These are phyloP conservation scores for Microctenopoma steveboyesi DNA, from an alignment of 2,797 vertebrate species.

Conservation along the genomic window DNA sequence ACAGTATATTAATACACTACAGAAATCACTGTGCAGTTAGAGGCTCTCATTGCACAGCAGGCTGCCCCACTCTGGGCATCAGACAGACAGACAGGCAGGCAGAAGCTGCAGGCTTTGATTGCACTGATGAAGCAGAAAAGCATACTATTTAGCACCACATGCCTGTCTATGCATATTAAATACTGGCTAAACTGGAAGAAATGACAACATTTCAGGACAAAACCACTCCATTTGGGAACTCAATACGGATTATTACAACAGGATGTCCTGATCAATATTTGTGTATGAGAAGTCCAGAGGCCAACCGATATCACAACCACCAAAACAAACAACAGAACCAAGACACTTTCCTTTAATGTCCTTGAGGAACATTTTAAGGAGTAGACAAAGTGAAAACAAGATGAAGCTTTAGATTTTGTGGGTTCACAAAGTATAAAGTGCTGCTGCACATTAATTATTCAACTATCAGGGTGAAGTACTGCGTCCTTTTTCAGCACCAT, in stretches of 20 bases:
- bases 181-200: slow-evolving; percentile 49
- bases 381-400: slow-evolving; percentile 16
- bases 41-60: slow-evolving; percentile 71
- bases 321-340: slow-evolving; percentile 40
- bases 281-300: slow-evolving; percentile 26
- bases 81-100: slow-evolving; percentile 75
- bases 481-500: neutral
- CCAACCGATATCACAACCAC: neutral
- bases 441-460: slow-evolving; percentile 38
- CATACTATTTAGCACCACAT: slow-evolving; percentile 81
- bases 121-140: slow-evolving; percentile 83
- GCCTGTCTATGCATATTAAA: slow-evolving; percentile 81
- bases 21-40: slow-evolving; percentile 64
- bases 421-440: slow-evolving; percentile 20
- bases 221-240: slow-evolving; percentile 37
- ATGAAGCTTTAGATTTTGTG: slow-evolving; percentile 20
- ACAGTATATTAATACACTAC: slow-evolving; percentile 59
- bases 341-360: slow-evolving; percentile 25
- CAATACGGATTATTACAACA: slow-evolving; percentile 22
- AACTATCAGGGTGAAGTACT: slow-evolving; percentile 13
- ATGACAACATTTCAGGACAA: slow-evolving; percentile 32
- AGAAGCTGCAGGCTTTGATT: slow-evolving; percentile 77
- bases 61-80: slow-evolving; percentile 69
- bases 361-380: slow-evolving; percentile 17
- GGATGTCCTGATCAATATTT: slow-evolving; percentile 48